Conservation (phyloP, 2,888 invertebrate genomes). For the Sphaeridia pumilis region DNA sequence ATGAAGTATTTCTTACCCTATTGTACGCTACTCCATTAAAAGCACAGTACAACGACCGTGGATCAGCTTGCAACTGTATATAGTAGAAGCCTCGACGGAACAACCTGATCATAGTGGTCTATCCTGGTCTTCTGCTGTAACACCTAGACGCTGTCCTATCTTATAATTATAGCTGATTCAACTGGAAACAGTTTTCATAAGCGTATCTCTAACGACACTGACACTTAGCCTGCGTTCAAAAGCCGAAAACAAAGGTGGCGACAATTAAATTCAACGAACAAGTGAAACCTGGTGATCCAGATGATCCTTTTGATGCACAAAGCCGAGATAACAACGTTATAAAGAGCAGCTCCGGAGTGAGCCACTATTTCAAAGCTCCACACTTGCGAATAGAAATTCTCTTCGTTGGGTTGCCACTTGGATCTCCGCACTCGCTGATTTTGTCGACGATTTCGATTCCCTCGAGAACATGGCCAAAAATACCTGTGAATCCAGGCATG, state of each 20-base stretch:
- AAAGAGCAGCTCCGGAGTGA: background rate
- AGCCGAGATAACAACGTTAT: background rate
- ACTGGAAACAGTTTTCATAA: no score
- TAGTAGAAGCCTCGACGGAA: no score
- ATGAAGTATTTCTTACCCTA: no score
- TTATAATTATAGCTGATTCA: no score
- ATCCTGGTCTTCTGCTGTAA: no score
- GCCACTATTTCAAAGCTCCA: constrained; percentile 42
- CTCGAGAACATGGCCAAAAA: constrained; percentile 68
- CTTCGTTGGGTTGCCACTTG: constrained; percentile 64
- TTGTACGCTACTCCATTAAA: no score
- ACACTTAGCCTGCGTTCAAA: no score
- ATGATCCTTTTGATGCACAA: background rate
- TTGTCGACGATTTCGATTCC: constrained; percentile 66
- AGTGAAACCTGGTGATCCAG: constrained; percentile 2
- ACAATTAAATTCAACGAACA: constrained; percentile 5
- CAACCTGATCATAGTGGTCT: no score
- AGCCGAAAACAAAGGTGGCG: constrained; percentile 7
- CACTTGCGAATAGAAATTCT: constrained; percentile 61
- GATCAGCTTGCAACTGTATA: no score
- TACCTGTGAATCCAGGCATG: constrained; percentile 70
- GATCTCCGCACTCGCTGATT: constrained; percentile 63
- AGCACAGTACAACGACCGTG: no score
- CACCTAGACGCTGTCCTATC: no score
- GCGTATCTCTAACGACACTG: no score